Conservation (phyloP, 2,797 vertebrate species). For the Meriones psammophilus region DNA sequence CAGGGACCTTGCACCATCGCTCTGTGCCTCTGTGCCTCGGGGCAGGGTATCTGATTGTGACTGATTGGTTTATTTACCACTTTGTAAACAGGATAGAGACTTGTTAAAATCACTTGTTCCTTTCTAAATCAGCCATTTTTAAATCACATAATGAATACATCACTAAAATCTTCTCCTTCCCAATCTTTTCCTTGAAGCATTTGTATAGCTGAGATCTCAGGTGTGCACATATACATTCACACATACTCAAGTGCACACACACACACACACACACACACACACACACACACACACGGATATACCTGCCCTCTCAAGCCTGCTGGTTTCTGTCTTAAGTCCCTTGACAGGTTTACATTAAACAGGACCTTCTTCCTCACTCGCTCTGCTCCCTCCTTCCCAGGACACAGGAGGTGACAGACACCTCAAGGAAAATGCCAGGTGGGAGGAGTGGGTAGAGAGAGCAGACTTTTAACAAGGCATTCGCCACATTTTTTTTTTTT, state of each 20-base stretch:
- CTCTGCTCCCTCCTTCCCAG: neutral
- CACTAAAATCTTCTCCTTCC: neutral
- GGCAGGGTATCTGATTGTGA: neutral
- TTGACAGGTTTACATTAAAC: neutral
- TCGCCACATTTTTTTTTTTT: neutral
- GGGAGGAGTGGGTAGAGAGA: neutral
- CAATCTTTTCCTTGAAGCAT: neutral
- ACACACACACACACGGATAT: neutral
- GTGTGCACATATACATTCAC: neutral
- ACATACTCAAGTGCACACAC: neutral
- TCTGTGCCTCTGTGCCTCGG: neutral
- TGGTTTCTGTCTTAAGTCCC: neutral
- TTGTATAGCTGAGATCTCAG: neutral
- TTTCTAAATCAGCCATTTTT: conserved; percentile 41
- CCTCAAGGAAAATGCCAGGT: neutral
- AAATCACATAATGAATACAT: neutral
- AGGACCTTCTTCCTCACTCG: neutral
- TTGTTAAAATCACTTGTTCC: conserved; percentile 2
- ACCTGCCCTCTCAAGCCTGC: neutral
- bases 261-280: neutral
- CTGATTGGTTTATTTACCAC: neutral
- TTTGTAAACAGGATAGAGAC: conserved; percentile 49
- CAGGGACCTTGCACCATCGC: neutral
- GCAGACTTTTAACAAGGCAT: neutral
- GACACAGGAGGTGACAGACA: neutral